Percentiles rank a stretch among this genome's conserved stretches.
phyloP scores from a whole-genome alignment of 2,113 vertebrate species.

The Hippolais icterina region DNA sequence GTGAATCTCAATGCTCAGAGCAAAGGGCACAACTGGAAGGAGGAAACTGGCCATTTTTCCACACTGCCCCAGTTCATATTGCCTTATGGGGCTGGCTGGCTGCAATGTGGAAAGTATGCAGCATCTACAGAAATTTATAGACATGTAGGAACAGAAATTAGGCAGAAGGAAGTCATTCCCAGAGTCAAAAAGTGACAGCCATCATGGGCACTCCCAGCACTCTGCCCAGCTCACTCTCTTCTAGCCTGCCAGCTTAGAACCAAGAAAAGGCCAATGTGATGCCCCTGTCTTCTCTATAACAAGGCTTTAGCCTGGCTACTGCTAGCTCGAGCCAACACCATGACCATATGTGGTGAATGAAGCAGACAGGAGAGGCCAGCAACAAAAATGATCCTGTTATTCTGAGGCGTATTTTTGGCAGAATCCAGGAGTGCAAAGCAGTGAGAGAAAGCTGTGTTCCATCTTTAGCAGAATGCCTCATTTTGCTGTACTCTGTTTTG shows the following conservation, averaged over 20 bases:
- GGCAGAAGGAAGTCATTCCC: neutral
- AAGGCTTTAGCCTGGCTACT: neutral
- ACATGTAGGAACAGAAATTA: neutral
- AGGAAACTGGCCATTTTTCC: neutral
- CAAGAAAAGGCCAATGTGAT: neutral
- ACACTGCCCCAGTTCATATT: neutral
- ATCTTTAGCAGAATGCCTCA: slow-evolving; percentile 5
- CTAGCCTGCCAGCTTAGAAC: neutral
- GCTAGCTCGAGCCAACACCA: neutral
- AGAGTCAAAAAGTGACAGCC: neutral
- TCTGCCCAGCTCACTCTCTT: neutral
- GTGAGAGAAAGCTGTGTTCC: slow-evolving; percentile 5
- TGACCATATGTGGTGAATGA: neutral
- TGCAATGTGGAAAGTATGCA: neutral
- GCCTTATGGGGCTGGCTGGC: neutral
- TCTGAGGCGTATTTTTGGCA: neutral
- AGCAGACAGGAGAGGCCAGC: neutral
- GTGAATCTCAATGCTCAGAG: neutral
- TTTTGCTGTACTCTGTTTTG: neutral
- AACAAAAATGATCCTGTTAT: neutral
- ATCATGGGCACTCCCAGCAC: neutral
- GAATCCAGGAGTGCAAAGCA: neutral
- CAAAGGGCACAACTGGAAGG: neutral
- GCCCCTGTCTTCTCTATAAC: neutral
- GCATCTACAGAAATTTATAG: neutral